Evolutionary conservation across 2,888 invertebrate species (phyloP), one percentile per base, ranked within the genome.

Genomic region (Coleophora flavipennella): DNA sequence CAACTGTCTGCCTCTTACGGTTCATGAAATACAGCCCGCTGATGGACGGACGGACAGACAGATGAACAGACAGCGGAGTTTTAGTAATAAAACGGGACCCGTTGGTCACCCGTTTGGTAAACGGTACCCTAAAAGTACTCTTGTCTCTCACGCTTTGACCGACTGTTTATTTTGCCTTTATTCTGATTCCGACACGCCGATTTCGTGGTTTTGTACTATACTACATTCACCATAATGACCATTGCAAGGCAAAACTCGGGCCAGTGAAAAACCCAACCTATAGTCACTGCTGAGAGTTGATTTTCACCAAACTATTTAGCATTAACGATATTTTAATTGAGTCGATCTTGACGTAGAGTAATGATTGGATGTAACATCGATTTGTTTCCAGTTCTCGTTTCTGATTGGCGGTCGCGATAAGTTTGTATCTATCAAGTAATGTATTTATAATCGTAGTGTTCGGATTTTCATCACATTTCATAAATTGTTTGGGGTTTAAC

Each of bases 311-410:
- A 51, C 61, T 62, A 53, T 53, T 45, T 48, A 51, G 50, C 72
- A 77, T 83, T 84, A 83, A 84, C 81, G 84, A 84, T 83, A 83
- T 84, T 84, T 84, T 84, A 84, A 84, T 84, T 83, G 83, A 83
- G 81, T 81, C 70, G 77, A 80, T 75, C 77, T 76, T 77, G 84
- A 84, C 84, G 71, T 80, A 56, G 81, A 84, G 73, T 84, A 84
- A 84, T 84, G 83, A 83, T 84, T 84, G 83, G 83, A 83, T 74
- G 83, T 75, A 74, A 79, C 80, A 75, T 78, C 81, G 83, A 84
- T 84, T 84, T 83, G 81, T 84, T 83, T 80, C 59, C 73, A 81
- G 73, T 83, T 83, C 83, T 79, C 75, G 74, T 77, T 75, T 77
- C 67, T 83, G 83, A 84, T 84, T 84, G 84, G 84, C 71, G 81